Conservation (phyloP, 2,888 invertebrate species). For the Cephonodes hylas region DNA sequence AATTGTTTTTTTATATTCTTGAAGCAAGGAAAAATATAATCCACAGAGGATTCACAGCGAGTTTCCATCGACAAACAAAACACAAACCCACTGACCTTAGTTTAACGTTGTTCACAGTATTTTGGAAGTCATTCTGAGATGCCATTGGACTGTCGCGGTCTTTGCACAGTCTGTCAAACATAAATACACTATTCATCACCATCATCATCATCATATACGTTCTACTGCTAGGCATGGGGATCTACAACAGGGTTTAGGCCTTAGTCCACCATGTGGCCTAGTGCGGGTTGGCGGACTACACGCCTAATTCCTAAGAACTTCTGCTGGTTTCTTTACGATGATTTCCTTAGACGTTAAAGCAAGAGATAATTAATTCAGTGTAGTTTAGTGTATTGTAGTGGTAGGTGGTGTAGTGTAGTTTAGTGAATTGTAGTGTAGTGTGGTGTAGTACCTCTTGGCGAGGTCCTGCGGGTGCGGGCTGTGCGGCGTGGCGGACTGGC, state of each 20-base stretch:
- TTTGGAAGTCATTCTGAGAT: conserved; percentile 55
- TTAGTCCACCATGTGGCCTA: too few relatives aligned
- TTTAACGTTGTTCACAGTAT: conserved; percentile 56
- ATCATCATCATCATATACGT: not conserved
- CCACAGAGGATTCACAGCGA: not conserved
- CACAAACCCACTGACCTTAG: conserved; percentile 51
- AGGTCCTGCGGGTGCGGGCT: conserved; percentile 34
- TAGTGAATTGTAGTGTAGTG: too few relatives aligned
- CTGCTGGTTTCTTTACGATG: too few relatives aligned
- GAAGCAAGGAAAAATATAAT: too few relatives aligned
- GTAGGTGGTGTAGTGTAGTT: too few relatives aligned
- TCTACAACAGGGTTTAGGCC: too few relatives aligned
- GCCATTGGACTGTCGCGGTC: conserved; percentile 65
- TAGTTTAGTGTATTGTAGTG: too few relatives aligned
- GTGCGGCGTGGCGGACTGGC: conserved; percentile 37
- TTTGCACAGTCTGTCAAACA: conserved; percentile 61
- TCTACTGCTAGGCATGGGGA: too few relatives aligned
- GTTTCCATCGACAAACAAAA: not conserved
- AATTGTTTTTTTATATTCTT: not conserved
- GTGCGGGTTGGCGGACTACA: too few relatives aligned
- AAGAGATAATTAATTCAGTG: too few relatives aligned
- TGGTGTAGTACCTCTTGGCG: conserved; percentile 51
- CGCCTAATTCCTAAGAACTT: too few relatives aligned
- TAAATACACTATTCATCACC: not conserved
- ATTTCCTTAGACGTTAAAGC: too few relatives aligned